These are phyloP conservation scores for Thalassophryne amazonica DNA, from an alignment of 2,797 vertebrate genomes.

Conservation along the genomic window DNA sequence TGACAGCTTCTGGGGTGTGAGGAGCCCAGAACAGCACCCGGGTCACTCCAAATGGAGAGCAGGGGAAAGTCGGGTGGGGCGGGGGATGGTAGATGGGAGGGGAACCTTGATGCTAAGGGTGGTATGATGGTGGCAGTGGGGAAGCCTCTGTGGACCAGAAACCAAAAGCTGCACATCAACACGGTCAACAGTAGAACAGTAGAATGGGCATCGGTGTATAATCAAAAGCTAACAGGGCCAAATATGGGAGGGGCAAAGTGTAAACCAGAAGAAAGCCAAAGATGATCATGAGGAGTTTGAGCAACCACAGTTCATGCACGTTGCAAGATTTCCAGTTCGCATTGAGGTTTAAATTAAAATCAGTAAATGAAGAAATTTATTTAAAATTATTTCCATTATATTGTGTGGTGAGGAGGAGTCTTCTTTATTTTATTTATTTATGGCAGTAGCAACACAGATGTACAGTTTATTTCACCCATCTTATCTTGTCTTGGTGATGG, in stretches of 20 bases:
- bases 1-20: conserved; percentile 98
- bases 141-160: conserved; percentile 52
- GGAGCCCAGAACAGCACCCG: conserved; percentile 91
- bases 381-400: too few relatives aligned
- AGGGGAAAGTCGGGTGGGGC: conserved; percentile 73
- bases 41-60: conserved; percentile 85
- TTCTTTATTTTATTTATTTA: too few relatives aligned
- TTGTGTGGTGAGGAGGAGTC: too few relatives aligned
- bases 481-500: too few relatives aligned
- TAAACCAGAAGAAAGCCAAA: conserved; percentile 34
- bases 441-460: too few relatives aligned
- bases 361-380: too few relatives aligned
- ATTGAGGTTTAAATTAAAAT: too few relatives aligned
- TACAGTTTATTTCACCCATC: too few relatives aligned
- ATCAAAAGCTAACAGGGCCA: conserved; percentile 61
- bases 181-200: conserved; percentile 45
- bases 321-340: not conserved
- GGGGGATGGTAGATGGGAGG: conserved; percentile 41
- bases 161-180: conserved; percentile 62
- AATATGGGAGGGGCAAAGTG: conserved; percentile 58
- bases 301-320: not conserved
- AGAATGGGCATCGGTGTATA: conserved; percentile 75
- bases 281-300: conserved; percentile 23
- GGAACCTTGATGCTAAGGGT: conserved; percentile 53
- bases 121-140: conserved; percentile 61